phyloP scores from a whole-genome alignment of 2,888 invertebrate genomes.

The Zootermopsis nevadensis region DNA sequence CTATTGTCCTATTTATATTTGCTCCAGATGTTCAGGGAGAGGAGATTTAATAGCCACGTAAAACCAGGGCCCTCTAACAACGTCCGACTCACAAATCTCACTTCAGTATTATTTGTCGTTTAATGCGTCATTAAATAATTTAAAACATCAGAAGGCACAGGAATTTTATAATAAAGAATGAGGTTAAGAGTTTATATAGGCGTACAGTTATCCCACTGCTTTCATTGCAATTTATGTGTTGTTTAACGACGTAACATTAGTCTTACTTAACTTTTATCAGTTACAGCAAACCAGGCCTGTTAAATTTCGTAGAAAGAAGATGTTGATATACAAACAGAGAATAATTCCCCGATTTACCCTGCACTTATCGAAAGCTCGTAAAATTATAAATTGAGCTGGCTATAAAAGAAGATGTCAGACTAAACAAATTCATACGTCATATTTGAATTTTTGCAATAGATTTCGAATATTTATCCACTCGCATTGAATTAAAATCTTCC shows the following conservation, averaged over 20 bases:
- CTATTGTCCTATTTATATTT: conserved; percentile 16
- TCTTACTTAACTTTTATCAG: neutral
- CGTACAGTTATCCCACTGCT: neutral
- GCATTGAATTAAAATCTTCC: too few species aligned
- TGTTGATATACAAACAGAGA: too few species aligned
- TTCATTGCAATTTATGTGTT: neutral
- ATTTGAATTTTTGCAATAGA: too few species aligned
- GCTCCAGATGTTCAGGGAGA: conserved; percentile 9
- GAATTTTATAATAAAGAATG: neutral
- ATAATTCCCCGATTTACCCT: too few species aligned
- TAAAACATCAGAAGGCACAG: neutral
- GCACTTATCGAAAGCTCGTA: too few species aligned
- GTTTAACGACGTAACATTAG: neutral
- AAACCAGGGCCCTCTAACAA: too few species aligned
- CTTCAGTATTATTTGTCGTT: neutral
- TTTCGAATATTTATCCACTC: too few species aligned
- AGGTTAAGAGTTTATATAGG: neutral
- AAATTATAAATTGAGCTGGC: too few species aligned
- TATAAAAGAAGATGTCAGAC: too few species aligned
- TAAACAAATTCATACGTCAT: too few species aligned
- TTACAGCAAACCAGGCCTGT: too few species aligned
- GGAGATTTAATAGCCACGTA: neutral
- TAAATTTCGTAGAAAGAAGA: too few species aligned
- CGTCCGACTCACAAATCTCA: neutral
- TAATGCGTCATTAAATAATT: neutral